A percentile compares a stretch with the other conserved stretches of the same genome.
Evolutionary conservation across 2,113 vertebrate genomes (phyloP).

Genomic region (Thamnaconus septentrionalis): DNA sequence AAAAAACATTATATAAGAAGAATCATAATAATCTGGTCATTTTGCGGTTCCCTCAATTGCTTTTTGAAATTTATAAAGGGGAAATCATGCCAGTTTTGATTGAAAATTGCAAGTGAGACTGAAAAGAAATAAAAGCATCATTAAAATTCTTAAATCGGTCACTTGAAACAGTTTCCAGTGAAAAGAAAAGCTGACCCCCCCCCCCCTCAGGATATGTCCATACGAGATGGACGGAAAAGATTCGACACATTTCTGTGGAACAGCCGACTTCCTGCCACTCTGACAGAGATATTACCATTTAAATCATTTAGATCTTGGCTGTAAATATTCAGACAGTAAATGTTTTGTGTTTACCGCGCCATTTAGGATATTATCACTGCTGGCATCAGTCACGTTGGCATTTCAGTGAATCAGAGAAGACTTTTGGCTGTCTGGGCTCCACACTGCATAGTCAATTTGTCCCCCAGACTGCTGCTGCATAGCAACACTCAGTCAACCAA

Average conservation of each 20-base stretch:
- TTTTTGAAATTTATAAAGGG: background rate
- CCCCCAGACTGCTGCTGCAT: conserved; percentile 48
- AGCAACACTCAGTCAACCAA: conserved; percentile 30
- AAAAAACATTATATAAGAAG: too few species aligned
- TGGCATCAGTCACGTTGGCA: conserved; percentile 53
- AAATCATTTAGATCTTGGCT: conserved; percentile 21
- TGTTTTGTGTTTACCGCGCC: conserved; percentile 53
- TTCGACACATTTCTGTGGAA: too few species aligned
- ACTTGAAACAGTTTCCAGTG: too few species aligned
- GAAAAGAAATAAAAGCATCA: too few species aligned
- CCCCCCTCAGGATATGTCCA: too few species aligned
- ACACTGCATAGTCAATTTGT: conserved; percentile 53
- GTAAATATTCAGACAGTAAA: conserved; percentile 20
- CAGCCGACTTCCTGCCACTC: too few species aligned
- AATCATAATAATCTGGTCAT: too few species aligned
- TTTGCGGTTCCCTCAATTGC: background rate
- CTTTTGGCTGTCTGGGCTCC: conserved; percentile 49
- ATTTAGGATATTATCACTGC: conserved; percentile 37
- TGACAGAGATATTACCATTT: conserved; percentile 23
- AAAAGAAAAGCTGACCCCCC: too few species aligned
- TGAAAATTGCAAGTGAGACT: too few species aligned
- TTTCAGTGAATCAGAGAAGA: conserved; percentile 58
- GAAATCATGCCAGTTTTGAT: background rate
- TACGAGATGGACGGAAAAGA: too few species aligned
- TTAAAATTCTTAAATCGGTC: too few species aligned